Evolutionary conservation across 30 jellyfish, hydroid and myxozoan genomes (phyloP), one percentile per base, ranked within the genome.

Genomic region (Aurelia sp.): DNA sequence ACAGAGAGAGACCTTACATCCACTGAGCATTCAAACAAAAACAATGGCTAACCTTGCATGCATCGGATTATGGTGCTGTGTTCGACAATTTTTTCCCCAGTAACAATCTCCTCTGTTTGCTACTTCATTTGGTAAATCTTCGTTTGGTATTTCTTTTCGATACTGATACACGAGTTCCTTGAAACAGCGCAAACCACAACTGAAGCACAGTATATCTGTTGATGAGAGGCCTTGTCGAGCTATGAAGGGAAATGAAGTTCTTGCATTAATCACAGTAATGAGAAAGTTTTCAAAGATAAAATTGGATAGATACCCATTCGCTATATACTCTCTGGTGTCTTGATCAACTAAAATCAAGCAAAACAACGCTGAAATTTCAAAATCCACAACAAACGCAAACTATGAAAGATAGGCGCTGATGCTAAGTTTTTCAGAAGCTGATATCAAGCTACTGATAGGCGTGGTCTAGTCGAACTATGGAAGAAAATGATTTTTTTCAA

Each of bases 11-110:
- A 38, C 50, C 7, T 38, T 7, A 38, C 50, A 38, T 1, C 50
- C 8, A 7, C 50, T 38, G 9, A 38, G 50, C 50, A 38, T 38
- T 38, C 50, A 38, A 38, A 4, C 50, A 38, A 38, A 38, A 38
- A 38, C 50, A 38, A 38, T 38, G 50, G 50, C 67, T 5, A 19
- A 90, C 97, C 97, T 82, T 75, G 97, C 97, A 55, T 90, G 97
- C 71, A 41, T 41, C 30, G 40, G n/a, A 48, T 84, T 80, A 74
- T 90, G 97, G 30, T 41, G 64, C 53, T 90, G 97, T 21, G 97
- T 90, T 16, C 95, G 63, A 60, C 97, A 90, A 77, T 90, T 82
- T 50, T 76, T 76, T 16, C 97, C 97, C 97, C 97, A 90, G 47
- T 90, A 74, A 48, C 97, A 90, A 52, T 90, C 88, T 3, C 63